Base-by-base conservation (phyloP, 2,113 vertebrate species). In the Tragelaphus scriptus region DNA sequence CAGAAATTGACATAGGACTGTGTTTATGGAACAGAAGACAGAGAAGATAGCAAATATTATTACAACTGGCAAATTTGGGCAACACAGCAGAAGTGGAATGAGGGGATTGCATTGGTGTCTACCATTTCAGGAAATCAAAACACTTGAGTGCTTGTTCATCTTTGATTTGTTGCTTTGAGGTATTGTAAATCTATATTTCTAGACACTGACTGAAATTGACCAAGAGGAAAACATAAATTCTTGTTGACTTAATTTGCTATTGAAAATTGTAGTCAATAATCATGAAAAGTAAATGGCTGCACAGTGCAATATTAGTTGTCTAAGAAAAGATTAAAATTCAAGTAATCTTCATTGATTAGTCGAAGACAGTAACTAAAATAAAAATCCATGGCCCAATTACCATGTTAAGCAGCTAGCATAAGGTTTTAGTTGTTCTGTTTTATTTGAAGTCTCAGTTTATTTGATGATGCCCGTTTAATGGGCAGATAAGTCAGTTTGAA, bases 221-320 rank as follows among this genome's bases (percentile, higher is more conserved):
- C 97, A 97, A 95, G 97, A 98, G 96, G 58, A 88, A 98, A 98
- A 95, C 97, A 98, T 98, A 98, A 98, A 98, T 99, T 98, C 95
- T 98, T 98, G 96, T 98, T 98, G 98, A 98, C 96, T 98, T 98
- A 98, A 98, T 99, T 98, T 98, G 95, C 97, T 98, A 98, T 98
- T 98, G 98, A 98, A 98, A 98, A 99, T 98, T 98, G 93, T 97
- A 98, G 98, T 99, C 98, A 98, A 98, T 99, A 98, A 98, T 98
- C 94, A 97, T 98, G 98, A 97, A 98, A 98, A 98, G 95, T 97
- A 98, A 99, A 98, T 98, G 97, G 96, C 98, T 87, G 0, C 87
- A 95, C 82, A 98, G 96, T 97, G 26, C 86, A 96, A 97, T 98
- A 98, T 98, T 97, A 98, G 92, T 98, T 98, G 91, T 97, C 98